Conservation (phyloP, 2,797 vertebrate species). For the Remorina albescens region DNA sequence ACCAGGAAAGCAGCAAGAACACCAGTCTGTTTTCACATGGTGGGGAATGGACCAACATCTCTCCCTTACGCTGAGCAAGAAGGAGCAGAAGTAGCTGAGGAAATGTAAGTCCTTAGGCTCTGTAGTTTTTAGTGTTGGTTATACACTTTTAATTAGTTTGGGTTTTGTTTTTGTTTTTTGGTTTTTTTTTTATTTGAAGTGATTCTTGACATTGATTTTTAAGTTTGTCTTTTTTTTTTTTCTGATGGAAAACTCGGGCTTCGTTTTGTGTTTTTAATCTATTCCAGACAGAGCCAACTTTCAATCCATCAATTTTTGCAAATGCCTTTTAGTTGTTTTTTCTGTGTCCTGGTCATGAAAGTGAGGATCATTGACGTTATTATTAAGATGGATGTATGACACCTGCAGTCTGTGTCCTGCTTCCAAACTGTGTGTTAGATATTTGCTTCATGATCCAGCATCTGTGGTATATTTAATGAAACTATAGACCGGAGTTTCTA, state of each 20-base stretch:
- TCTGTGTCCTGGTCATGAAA: neutral
- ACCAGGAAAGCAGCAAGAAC: constrained; percentile 69
- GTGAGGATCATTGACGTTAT: neutral
- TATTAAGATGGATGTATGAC: neutral
- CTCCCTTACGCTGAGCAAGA: constrained; percentile 17
- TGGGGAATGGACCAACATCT: constrained; percentile 69
- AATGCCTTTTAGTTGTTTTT: neutral
- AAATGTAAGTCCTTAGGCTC: constrained; percentile 64
- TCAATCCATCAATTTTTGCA: neutral
- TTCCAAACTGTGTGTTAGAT: neutral
- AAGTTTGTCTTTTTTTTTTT: neutral
- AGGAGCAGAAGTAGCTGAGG: constrained; percentile 18
- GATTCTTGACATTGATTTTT: neutral
- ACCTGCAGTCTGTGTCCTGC: neutral
- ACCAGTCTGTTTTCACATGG: constrained; percentile 77
- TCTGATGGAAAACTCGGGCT: neutral
- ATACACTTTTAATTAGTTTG: neutral
- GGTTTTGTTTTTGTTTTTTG: neutral
- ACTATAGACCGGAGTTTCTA: neutral
- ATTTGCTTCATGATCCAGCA: neutral
- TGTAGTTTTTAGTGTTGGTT: neutral
- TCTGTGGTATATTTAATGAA: neutral
- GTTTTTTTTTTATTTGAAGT: no score
- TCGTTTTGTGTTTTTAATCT: neutral
- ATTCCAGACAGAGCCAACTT: neutral